These are phyloP conservation scores for Cherax destructor DNA, from an alignment of 1,140 invertebrate species.

Conservation along the genomic window DNA sequence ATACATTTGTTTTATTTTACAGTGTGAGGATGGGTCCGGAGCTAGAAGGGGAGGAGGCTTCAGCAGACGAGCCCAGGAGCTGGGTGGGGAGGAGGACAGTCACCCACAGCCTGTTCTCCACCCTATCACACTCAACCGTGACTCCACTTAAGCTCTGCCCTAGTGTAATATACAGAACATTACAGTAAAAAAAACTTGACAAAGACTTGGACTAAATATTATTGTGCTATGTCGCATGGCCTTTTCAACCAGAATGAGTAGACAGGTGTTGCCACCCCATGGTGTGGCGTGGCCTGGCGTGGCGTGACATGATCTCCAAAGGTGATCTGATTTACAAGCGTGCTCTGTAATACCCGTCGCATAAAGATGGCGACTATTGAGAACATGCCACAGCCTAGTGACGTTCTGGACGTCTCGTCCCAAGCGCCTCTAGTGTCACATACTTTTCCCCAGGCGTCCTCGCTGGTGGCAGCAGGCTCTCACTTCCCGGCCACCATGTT, in stretches of 20 bases:
- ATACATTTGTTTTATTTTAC: conserved; percentile 2
- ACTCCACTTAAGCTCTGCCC: not conserved
- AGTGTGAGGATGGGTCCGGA: conserved; percentile 56
- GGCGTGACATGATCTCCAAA: no score
- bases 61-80: conserved; percentile 31
- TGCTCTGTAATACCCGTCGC: no score
- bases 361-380: conserved; percentile 51
- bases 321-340: no score
- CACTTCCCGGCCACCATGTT: not conserved
- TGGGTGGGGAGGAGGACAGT: no score
- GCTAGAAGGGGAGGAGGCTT: conserved; percentile 41
- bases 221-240: no score
- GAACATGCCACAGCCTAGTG: conserved; percentile 6
- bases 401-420: conserved; percentile 14
- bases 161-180: no score
- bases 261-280: no score
- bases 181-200: no score
- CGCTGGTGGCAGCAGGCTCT: not conserved
- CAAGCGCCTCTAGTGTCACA: conserved; percentile 9
- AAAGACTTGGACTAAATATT: no score
- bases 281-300: no score
- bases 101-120: not conserved
- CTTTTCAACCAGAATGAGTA: no score
- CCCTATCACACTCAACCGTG: no score
- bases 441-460: not conserved